Evolutionary conservation across 2,888 invertebrate genomes (phyloP).

Genomic region (Byasa hedistus): DNA sequence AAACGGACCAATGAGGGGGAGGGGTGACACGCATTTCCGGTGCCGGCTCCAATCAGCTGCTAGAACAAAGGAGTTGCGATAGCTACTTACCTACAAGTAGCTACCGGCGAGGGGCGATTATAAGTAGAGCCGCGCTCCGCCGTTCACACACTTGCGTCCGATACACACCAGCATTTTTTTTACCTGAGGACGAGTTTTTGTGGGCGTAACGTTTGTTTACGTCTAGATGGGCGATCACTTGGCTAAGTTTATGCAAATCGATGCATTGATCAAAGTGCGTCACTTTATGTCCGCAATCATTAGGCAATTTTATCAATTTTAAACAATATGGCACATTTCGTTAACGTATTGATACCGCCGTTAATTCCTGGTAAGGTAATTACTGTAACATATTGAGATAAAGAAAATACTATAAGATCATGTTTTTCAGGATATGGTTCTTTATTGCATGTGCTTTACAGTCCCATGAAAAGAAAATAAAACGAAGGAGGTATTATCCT

Average conservation of each 20-base stretch:
- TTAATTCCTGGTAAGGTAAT: no score
- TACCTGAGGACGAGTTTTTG: conserved; percentile 66
- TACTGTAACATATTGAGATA: not conserved
- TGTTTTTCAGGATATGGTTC: not conserved
- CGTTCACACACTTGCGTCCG: conserved; percentile 59
- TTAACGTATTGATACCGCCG: not conserved
- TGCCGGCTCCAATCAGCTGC: conserved; percentile 81
- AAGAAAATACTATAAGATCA: not conserved
- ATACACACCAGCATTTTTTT: conserved; percentile 60
- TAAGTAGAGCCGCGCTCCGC: conserved; percentile 55
- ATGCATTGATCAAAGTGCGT: conserved; percentile 55
- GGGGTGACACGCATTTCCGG: conserved; percentile 81
- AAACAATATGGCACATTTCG: not conserved
- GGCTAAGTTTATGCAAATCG: conserved; percentile 63
- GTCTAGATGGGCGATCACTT: conserved; percentile 68
- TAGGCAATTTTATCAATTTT: not conserved
- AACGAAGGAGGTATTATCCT: conserved; percentile 73
- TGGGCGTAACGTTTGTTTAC: conserved; percentile 60
- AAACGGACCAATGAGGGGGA: conserved; percentile 80
- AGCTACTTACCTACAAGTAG: conserved; percentile 78
- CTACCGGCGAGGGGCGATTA: conserved; percentile 65
- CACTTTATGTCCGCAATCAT: not conserved
- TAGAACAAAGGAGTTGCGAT: conserved; percentile 80
- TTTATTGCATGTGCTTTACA: conserved; percentile 19
- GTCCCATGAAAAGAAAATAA: conserved; percentile 60